Base-by-base conservation (phyloP, 64 coral and sea anemone species). In the Montipora efflorescens region DNA sequence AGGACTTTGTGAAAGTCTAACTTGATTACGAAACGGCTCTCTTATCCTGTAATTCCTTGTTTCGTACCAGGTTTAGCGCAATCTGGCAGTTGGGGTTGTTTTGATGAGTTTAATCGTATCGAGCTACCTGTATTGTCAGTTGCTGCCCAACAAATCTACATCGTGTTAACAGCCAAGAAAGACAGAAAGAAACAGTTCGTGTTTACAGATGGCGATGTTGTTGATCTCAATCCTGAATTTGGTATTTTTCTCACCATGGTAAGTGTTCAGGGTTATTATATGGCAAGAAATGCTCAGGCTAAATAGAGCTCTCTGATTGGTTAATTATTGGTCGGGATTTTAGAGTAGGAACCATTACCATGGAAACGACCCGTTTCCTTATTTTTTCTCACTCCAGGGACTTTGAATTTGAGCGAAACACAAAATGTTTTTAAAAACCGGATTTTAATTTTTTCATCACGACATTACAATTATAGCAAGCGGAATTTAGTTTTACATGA, bases 21-120 rank as follows among this genome's bases (percentile, higher is more conserved):
- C 64, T 57, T 8, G 53, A 57, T 11, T 8, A 1, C 7, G 11
- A 57, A 57, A 57, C 53, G 36, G 67, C 6, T 3, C 45, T 71
- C 44, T 22, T 5, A 8, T 15, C 16, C 67, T 8, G 14, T 9
- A 8, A 15, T 15, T 8, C 21, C 15, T 36, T 36, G 18, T 19
- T 47, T 20, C 6, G 3, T 45, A 74, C 25, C 22, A 97, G 96
- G 96, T 2, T 82, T 98, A 73, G 96, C 96, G 18, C 96, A 98
- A 47, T 98, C 96, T 21, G 96, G 96, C 44, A 98, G 96, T 43
- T 98, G 96, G 96, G 96, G 96, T 0, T 98, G 96, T 78, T 98
- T 98, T 67, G 96, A 98, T n/a, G 96, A 98, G 71, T 98, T 98
- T 75, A 98, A 98, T 71, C 93, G 96, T 87, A 98, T 98, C 48